Evolutionary conservation across 2,888 invertebrate species (phyloP), one percentile per base, ranked within the genome.

Genomic region (Clanis bilineata): DNA sequence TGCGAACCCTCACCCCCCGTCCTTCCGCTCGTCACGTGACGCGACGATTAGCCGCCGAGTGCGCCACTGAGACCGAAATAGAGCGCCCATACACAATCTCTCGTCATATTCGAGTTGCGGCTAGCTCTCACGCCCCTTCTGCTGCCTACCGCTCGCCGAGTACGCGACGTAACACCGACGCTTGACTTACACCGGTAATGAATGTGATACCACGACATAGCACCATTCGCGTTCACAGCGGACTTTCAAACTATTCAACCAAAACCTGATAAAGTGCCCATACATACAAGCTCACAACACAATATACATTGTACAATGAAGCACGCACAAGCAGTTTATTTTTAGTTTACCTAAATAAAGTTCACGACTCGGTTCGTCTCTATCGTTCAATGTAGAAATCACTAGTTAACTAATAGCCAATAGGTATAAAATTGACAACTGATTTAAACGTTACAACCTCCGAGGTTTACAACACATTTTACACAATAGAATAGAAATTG

Each of bases 1-100:
- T 74, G 70, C 76, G 71, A 74, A 71, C 76, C 74, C 83, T 78
- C 60, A 77, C 88, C 88, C 87, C 87, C 82, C 90, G 86, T 84
- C 85, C 90, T 90, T 88, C 90, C 88, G 85, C 79, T 83, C 83
- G 88, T 90, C 91, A 91, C 90, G 90, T 90, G 90, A 90, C 90
- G 84, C 80, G 84, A 78, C 89, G 90, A 91, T 91, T 90, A 91
- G 90, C 90, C 80, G 84, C 83, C 80, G 88, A 88, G 85, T 87
- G 87, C 87, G 88, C 88, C 85, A 88, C 88, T 82, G 85, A 84
- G 85, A 90, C 89, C 87, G 83, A 90, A 90, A 90, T 91, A 90
- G 89, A 90, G 86, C 87, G 82, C 83, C 80, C 82, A 80, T 83
- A 82, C 79, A 83, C 58, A 58, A 58, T 51, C 47, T 58, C 58